Evolutionary conservation across 2,797 vertebrate genomes (phyloP).

Genomic region (Crossoptilon crossoptilon): DNA sequence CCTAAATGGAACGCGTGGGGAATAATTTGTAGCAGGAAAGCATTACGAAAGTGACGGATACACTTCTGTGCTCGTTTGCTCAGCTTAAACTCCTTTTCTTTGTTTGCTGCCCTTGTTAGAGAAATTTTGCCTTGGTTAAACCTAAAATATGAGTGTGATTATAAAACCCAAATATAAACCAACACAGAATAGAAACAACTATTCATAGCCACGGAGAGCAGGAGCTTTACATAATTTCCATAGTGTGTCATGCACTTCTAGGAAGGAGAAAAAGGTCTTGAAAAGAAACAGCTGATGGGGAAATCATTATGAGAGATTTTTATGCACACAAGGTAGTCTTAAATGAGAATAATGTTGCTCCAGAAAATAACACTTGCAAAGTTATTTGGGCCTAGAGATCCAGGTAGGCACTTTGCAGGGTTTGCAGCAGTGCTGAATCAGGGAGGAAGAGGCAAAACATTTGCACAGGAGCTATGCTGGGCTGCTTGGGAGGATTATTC

Average conservation of each 20-base stretch:
- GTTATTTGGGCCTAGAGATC: neutral
- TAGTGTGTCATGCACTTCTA: conserved; percentile 39
- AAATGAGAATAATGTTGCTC: conserved; percentile 21
- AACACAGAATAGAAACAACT: conserved; percentile 50
- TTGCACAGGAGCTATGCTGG: neutral
- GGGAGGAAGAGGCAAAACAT: neutral
- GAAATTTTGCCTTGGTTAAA: conserved; percentile 61
- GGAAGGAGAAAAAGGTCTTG: conserved; percentile 61
- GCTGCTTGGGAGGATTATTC: neutral
- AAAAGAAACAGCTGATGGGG: conserved; percentile 53
- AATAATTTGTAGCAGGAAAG: conserved; percentile 53
- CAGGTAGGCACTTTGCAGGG: neutral
- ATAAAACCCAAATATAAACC: conserved; percentile 73
- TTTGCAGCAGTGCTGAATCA: conserved; percentile 36
- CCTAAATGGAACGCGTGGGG: conserved; percentile 22
- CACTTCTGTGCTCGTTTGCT: neutral
- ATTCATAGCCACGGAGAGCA: conserved; percentile 58
- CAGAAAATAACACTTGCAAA: conserved; percentile 18
- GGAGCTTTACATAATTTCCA: conserved; percentile 60
- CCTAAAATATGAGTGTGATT: conserved; percentile 74
- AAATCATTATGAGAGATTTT: conserved; percentile 60
- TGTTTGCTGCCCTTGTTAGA: conserved; percentile 67
- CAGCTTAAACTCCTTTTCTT: conserved; percentile 40
- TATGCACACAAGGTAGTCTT: conserved; percentile 34
- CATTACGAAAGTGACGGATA: conserved; percentile 41